These are phyloP conservation scores for Celastrina argiolus DNA, from an alignment of 2,888 invertebrate species.

Conservation along the genomic window DNA sequence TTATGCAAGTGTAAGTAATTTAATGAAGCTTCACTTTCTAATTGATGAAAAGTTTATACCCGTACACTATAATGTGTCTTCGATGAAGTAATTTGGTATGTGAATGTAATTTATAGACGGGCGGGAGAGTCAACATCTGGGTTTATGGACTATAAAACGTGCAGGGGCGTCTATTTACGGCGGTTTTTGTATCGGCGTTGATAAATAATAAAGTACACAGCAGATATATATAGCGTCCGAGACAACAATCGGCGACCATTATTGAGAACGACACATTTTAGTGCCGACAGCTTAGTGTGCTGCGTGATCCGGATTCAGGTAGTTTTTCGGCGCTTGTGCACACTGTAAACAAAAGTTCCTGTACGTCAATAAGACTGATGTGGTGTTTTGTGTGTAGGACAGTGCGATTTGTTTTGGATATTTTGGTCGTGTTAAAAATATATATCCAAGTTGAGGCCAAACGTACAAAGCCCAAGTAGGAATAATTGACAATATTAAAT, in stretches of 20 bases:
- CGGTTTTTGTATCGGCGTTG: constrained; percentile 60
- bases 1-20: background rate
- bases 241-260: background rate
- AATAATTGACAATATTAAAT: no score
- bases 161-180: constrained; percentile 65
- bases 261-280: background rate
- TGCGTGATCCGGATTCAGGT: background rate
- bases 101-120: constrained; percentile 60
- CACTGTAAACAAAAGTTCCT: background rate
- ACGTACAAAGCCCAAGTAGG: no score
- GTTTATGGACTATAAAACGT: constrained; percentile 70
- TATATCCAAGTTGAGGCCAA: no score
- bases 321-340: background rate
- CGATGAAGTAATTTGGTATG: constrained; percentile 42
- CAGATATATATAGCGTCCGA: constrained; percentile 16
- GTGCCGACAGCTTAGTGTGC: background rate
- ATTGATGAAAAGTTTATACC: background rate
- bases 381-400: no score
- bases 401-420: no score
- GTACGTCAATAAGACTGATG: background rate
- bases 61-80: constrained; percentile 5
- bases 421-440: no score
- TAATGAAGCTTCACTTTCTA: background rate
- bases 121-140: constrained; percentile 54
- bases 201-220: constrained; percentile 53